phyloP scores from a whole-genome alignment of 2,888 invertebrate species.

The Andrena minutula region DNA sequence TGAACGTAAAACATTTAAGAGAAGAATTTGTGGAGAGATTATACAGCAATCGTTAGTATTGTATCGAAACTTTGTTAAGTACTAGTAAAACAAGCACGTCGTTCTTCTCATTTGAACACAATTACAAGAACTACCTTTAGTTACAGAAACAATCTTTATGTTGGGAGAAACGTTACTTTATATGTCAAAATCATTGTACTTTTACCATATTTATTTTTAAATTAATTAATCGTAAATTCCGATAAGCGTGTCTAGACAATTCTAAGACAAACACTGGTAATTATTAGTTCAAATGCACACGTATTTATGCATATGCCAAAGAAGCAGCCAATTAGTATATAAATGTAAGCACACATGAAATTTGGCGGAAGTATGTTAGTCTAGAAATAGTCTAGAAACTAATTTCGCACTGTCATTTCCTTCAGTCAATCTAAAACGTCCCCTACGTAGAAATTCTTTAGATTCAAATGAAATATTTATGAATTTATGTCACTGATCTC shows the following conservation, averaged over 20 bases:
- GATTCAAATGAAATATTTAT: background rate
- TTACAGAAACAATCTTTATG: conserved; percentile 1
- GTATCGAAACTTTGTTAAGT: conserved; percentile 1
- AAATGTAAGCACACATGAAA: conserved; percentile 38
- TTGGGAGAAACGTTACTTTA: background rate
- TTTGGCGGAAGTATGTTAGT: conserved; percentile 20
- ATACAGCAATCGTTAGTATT: background rate
- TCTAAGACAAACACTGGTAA: background rate
- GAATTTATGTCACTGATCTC: background rate
- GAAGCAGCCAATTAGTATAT: background rate
- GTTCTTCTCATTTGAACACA: background rate
- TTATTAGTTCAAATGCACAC: conserved; percentile 10
- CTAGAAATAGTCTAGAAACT: background rate
- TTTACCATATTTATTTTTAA: background rate
- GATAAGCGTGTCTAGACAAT: background rate
- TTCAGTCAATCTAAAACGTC: conserved; percentile 13
- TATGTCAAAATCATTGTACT: background rate
- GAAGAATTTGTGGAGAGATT: background rate
- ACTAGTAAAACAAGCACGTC: background rate
- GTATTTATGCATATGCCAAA: conserved; percentile 4
- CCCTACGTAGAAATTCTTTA: conserved; percentile 13
- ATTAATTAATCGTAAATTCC: conserved; percentile 2
- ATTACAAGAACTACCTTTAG: background rate
- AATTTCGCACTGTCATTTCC: conserved; percentile 12
- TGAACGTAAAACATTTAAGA: background rate